phyloP scores from a whole-genome alignment of 2,113 vertebrate genomes.

The Phoenicopterus ruber region DNA sequence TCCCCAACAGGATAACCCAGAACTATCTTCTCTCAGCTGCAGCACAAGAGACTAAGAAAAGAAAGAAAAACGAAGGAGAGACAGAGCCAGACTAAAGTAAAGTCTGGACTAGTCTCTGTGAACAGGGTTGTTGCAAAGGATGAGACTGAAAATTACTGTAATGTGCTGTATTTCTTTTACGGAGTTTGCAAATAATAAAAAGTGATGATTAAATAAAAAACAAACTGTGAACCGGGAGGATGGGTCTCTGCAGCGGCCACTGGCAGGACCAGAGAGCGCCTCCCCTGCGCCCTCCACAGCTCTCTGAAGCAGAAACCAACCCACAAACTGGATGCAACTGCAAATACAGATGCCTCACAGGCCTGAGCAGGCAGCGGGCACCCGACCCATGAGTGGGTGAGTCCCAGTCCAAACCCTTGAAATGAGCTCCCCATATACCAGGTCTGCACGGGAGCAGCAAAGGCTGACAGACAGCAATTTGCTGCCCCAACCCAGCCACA shows the following conservation, averaged over 20 bases:
- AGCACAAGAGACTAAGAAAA: not conserved
- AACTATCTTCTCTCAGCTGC: not conserved
- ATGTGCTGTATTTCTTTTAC: not conserved
- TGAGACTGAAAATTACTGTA: not conserved
- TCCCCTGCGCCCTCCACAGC: not conserved
- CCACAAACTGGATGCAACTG: not conserved
- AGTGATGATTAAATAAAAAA: constrained; percentile 5
- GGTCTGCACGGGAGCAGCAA: not conserved
- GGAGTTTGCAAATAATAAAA: constrained; percentile 5
- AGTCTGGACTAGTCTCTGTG: not conserved
- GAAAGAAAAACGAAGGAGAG: not conserved
- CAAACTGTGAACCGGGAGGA: not conserved
- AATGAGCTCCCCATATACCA: not conserved
- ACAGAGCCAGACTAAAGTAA: not conserved
- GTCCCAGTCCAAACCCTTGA: not conserved
- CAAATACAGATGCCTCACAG: not conserved
- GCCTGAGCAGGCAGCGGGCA: not conserved
- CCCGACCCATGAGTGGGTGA: not conserved
- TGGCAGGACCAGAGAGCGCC: not conserved
- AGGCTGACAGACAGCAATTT: not conserved
- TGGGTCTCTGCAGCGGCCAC: not conserved
- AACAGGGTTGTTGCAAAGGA: not conserved
- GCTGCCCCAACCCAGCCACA: not conserved
- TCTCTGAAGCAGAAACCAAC: not conserved
- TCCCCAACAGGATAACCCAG: not conserved